Percentiles rank a stretch among this genome's conserved stretches.
phyloP scores from a whole-genome alignment of 2,113 vertebrate species.

The Dascyllus trimaculatus region DNA sequence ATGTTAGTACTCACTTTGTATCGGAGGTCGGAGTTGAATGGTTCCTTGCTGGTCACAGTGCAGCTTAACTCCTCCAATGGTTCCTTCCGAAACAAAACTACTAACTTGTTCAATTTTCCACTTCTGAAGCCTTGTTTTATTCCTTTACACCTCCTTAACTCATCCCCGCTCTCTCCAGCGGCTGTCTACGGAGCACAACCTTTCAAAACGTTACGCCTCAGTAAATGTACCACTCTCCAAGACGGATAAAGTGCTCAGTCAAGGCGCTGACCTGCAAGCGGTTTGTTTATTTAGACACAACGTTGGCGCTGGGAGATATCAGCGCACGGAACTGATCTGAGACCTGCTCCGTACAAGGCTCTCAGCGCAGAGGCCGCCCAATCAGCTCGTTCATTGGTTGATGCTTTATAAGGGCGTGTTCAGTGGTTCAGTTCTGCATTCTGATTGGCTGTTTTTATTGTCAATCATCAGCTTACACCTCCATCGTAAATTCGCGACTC shows the following conservation, averaged over 20 bases:
- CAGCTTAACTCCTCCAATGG: conserved; percentile 18
- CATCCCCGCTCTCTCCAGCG: conserved; percentile 31
- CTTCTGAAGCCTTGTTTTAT: not conserved
- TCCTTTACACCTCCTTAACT: conserved; percentile 3
- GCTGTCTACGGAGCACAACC: conserved; percentile 32
- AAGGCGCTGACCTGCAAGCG: conserved; percentile 58
- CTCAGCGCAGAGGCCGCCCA: not conserved
- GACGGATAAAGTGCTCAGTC: not conserved
- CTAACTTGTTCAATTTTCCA: conserved; percentile 3
- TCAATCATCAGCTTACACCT: conserved; percentile 45
- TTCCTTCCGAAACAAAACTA: conserved; percentile 21
- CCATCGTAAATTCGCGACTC: not conserved
- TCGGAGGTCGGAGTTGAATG: conserved; percentile 44
- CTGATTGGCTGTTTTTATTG: conserved; percentile 32
- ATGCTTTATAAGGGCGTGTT: conserved; percentile 26
- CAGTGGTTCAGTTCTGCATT: not conserved
- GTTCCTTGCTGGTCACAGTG: not conserved
- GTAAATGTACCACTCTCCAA: conserved; percentile 43
- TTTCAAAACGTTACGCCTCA: conserved; percentile 71
- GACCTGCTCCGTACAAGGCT: conserved; percentile 33
- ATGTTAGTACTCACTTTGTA: conserved; percentile 68
- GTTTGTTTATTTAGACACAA: conserved; percentile 29
- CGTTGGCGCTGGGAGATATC: fast-evolving
- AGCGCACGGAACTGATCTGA: conserved; percentile 45
- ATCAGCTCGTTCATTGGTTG: conserved; percentile 65